phyloP scores from a whole-genome alignment of 2,113 vertebrate species.

The Pteronura brasiliensis region DNA sequence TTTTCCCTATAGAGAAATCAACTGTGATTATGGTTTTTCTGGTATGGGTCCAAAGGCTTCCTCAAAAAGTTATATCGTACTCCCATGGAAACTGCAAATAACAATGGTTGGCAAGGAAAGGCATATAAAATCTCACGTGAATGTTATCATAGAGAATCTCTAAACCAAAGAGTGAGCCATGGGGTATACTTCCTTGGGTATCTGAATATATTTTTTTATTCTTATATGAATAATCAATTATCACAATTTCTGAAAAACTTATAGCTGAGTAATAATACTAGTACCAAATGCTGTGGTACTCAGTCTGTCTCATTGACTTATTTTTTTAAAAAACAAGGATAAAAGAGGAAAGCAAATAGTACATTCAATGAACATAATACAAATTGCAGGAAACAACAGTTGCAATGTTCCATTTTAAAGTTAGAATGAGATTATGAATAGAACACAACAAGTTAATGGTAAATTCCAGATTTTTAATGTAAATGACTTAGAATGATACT shows the following conservation, averaged over 20 bases:
- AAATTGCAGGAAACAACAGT: constrained; percentile 16
- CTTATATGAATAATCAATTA: constrained; percentile 23
- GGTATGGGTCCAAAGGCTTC: constrained; percentile 1
- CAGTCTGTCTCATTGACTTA: constrained; percentile 13
- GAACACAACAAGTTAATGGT: constrained; percentile 41
- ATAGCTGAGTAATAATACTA: constrained; percentile 27
- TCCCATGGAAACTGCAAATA: background rate
- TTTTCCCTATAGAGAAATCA: background rate
- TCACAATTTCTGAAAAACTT: background rate
- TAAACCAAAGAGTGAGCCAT: background rate
- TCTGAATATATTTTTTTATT: background rate
- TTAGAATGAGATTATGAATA: constrained; percentile 40
- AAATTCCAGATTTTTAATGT: constrained; percentile 43
- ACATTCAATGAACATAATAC: constrained; percentile 36
- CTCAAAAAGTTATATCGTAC: constrained; percentile 6
- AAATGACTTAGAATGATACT: constrained; percentile 42
- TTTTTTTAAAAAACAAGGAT: background rate
- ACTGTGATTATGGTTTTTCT: background rate
- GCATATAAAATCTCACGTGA: background rate
- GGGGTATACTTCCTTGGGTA: background rate
- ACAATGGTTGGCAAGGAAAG: background rate
- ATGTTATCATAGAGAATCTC: background rate
- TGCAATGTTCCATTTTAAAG: constrained; percentile 41
- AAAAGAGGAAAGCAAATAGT: constrained; percentile 15
- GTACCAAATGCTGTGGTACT: constrained; percentile 18